Evolutionary conservation across 2,888 invertebrate genomes (phyloP), one percentile per base, ranked within the genome.

Genomic region (Fragum whitleyi): DNA sequence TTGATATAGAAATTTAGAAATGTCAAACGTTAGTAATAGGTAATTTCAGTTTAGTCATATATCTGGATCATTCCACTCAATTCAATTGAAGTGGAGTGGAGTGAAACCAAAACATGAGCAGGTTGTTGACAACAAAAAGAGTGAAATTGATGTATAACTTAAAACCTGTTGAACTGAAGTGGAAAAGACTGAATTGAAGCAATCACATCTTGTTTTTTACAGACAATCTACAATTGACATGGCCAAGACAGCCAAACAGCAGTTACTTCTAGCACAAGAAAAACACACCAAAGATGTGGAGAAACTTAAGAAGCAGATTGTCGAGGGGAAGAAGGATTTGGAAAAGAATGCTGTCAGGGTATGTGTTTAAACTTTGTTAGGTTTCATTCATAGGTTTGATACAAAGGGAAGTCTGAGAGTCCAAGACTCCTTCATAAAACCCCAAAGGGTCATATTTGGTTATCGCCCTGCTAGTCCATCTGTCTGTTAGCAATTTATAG

Each of bases 231-330:
- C 89, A 26, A 85, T 83, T 67, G 88, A 89, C 55, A 87, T 87
- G 29, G 76, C 90, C 19, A 86, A 86, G 71, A 81, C 87, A 11
- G 77, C 89, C 59, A 91, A 88, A 68, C 87, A 91, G 77, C 88
- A 91, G 76, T 61, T 93, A 59, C 88, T 91, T 62, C 70, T 83
- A 11, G 79, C 84, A 19, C 88, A 90, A 70, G 81, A 89, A 19
- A 80, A 89, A 51, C 88, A 91, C 74, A 86, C 86, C 74, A 88
- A 88, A 32, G 92, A 93, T 77, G 76, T 91, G 0, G 90, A 90
- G 65, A 79, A 76, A n/a, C 80, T 92, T n/a, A 89, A 90, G 55
- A 81, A 85, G 51, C 89, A 90, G 68, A 81, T 91, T 23, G 74
- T 86, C 62, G 90, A 91, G 29, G 83, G 89, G 53, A 85, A 85